Evolutionary conservation across 2,888 invertebrate species (phyloP), one percentile per base, ranked within the genome.

Genomic region (Drosophila emarginata): DNA sequence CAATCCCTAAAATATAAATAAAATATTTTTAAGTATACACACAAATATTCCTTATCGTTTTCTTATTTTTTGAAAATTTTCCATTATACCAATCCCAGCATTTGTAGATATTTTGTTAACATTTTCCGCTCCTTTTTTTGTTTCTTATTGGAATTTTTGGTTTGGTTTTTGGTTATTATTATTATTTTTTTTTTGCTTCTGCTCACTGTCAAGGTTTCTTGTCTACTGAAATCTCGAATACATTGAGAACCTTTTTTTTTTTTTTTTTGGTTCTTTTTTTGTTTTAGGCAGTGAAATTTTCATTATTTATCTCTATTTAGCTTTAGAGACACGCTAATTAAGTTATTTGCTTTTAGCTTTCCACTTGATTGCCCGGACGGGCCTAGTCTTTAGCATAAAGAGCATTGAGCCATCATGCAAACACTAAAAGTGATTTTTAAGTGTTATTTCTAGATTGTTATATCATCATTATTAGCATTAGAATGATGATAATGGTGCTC

Each of bases 341-440:
- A 62, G 72, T 83, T 82, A 87, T 87, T 83, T 80, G 59, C n/a
- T 32, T 58, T 72, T 70, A 64, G 71, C 86, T 81, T 85, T 81
- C 78, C 83, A 77, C 77, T 73, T 77, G 75, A 77, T 70, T 67
- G 69, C 83, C 45, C 14, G 28, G 32, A 12, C 45, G 58, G 59
- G 37, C 60, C 57, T 57, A 57, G 32, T 9, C 32, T 64, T 66
- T 32, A 76, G 39, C 70, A 71, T 54, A 67, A 57, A 39, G 65
- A 45, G n/a, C n/a, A n/a, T n/a, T n/a, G 40, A 14, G 9, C n/a
- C n/a, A n/a, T n/a, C n/a, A 4, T 12, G 45, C 18, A 11, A 45
- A 45, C 21, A 45, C 18, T 4, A 32, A 32, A 1, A 32, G 4
- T 32, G 32, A 2, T 32, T 2, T 32, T 45, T 45, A 21, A 12